phyloP scores from a whole-genome alignment of 2,797 vertebrate genomes.

The Sitta carolinensis region DNA sequence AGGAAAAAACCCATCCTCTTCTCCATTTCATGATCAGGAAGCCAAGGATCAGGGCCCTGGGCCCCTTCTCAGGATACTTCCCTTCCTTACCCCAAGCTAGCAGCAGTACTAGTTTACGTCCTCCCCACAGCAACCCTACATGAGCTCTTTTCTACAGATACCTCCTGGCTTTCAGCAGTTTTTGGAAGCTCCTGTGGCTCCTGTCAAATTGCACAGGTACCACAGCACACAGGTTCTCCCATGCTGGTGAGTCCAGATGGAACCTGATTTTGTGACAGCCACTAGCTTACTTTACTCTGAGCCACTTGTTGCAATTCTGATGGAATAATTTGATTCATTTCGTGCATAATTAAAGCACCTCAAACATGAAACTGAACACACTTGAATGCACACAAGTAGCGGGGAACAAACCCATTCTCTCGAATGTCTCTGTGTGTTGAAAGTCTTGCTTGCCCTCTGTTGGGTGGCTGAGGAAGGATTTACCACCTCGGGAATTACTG shows the following conservation, averaged over 20 bases:
- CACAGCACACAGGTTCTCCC: neutral
- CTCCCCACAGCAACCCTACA: neutral
- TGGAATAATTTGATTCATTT: neutral
- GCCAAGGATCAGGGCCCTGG: neutral
- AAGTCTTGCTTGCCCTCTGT: slow-evolving; percentile 48
- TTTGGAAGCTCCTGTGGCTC: neutral
- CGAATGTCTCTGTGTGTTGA: neutral
- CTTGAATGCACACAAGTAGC: neutral
- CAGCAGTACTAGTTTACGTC: neutral
- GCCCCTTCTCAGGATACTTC: neutral
- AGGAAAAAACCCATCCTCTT: neutral
- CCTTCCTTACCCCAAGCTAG: neutral
- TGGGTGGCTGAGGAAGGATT: slow-evolving; percentile 1
- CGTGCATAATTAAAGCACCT: neutral
- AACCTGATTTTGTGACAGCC: neutral
- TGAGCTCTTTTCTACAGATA: neutral
- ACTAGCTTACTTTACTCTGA: neutral
- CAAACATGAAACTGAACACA: neutral
- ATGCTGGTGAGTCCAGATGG: neutral
- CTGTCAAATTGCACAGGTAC: neutral
- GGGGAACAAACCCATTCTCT: neutral
- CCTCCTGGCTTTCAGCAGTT: neutral
- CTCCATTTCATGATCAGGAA: neutral
- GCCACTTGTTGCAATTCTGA: neutral
- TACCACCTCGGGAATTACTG: neutral